A percentile compares a stretch with the other conserved stretches of the same genome.
Conservation (phyloP, 2,113 vertebrate genomes). For the Melanerpes aurifrons region DNA sequence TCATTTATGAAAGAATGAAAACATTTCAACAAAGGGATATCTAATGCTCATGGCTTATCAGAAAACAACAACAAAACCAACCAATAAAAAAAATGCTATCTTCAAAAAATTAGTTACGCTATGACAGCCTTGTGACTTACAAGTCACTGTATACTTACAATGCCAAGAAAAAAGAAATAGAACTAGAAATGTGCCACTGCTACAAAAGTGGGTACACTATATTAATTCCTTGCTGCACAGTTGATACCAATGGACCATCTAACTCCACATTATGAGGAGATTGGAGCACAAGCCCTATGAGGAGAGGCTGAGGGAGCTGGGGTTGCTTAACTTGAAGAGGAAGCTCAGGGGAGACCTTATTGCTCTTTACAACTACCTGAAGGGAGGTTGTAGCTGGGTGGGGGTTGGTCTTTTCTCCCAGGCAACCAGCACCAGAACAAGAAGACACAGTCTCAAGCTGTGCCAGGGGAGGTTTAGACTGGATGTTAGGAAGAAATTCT, state of each 20-base stretch:
- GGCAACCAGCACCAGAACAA: too few relatives aligned
- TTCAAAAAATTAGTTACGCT: not conserved
- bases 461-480: too few relatives aligned
- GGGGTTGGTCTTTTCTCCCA: too few relatives aligned
- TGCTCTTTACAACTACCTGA: too few relatives aligned
- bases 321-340: too few relatives aligned
- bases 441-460: too few relatives aligned
- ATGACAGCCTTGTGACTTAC: not conserved
- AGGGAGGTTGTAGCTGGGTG: too few relatives aligned
- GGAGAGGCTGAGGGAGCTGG: too few relatives aligned
- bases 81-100: not conserved
- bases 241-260: not conserved
- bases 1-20: not conserved
- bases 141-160: not conserved
- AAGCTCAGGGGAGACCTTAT: too few relatives aligned
- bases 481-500: too few relatives aligned
- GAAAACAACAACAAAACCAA: not conserved
- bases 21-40: not conserved
- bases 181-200: not conserved
- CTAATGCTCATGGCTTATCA: not conserved
- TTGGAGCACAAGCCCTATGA: too few relatives aligned
- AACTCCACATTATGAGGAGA: not conserved
- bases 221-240: not conserved
- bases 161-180: not conserved
- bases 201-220: not conserved